Evolutionary conservation across 2,797 vertebrate species (phyloP).

Genomic region (Florisuga fusca): DNA sequence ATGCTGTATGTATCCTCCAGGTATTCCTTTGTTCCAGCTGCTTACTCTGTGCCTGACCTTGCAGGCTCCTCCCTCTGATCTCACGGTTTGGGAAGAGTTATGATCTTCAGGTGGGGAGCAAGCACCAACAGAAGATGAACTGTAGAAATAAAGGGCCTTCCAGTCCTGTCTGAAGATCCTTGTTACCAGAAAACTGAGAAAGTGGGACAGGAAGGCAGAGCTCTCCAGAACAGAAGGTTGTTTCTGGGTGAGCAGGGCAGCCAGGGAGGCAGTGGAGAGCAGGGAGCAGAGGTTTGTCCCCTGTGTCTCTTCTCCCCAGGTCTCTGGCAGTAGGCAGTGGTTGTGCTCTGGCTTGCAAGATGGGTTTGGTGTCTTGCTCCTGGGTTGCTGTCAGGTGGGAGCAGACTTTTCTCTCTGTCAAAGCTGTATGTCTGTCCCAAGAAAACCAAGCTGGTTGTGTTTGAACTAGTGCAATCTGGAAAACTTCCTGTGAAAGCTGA

Average conservation of each 20-base stretch:
- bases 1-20: background rate
- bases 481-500: background rate
- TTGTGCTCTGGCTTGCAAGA: background rate
- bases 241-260: background rate
- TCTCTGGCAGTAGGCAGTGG: background rate
- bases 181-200: background rate
- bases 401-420: background rate
- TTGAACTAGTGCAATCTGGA: background rate
- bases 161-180: background rate
- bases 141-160: background rate
- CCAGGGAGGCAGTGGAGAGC: background rate
- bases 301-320: background rate
- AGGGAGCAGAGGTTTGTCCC: background rate
- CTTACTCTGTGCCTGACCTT: background rate
- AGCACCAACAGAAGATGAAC: background rate
- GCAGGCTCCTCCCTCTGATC: background rate
- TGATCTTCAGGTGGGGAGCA: background rate
- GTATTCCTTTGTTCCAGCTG: background rate
- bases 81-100: background rate
- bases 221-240: background rate
- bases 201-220: background rate
- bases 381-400: fast-evolving
- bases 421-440: background rate
- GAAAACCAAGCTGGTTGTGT: background rate
- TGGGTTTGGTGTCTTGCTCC: background rate